Conservation (phyloP, 2,888 invertebrate species). For the Heliconius sara region DNA sequence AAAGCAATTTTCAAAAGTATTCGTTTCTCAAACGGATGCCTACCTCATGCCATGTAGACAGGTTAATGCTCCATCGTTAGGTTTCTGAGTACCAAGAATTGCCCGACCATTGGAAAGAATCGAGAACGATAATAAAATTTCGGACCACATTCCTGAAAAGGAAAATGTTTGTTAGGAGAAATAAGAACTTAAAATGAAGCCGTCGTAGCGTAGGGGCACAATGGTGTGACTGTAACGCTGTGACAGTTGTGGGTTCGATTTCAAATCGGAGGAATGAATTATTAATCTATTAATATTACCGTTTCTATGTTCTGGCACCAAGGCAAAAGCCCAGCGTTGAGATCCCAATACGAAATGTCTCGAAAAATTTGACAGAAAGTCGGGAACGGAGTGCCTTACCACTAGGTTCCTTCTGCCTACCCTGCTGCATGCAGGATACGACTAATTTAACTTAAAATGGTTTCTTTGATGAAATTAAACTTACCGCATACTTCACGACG, state of each 20-base stretch:
- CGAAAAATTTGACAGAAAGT: too few species aligned
- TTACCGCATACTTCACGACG: conserved; percentile 63
- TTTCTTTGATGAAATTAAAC: conserved; percentile 3
- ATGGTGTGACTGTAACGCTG: too few species aligned
- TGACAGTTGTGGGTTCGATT: too few species aligned
- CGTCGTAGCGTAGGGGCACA: too few species aligned
- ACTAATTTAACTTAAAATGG: background rate
- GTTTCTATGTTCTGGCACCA: too few species aligned
- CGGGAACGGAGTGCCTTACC: too few species aligned
- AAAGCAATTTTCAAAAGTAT: conserved; percentile 8
- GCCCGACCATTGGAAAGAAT: conserved; percentile 89
- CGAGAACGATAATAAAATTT: conserved; percentile 89
- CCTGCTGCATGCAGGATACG: too few species aligned
- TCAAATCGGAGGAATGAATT: too few species aligned
- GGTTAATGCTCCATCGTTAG: conserved; percentile 87
- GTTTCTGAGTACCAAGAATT: conserved; percentile 88
- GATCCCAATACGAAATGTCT: too few species aligned
- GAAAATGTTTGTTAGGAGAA: background rate
- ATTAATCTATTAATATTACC: too few species aligned
- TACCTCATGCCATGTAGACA: conserved; percentile 90
- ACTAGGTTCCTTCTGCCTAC: too few species aligned
- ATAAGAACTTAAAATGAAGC: background rate
- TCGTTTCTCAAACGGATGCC: conserved; percentile 26
- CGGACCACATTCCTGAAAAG: conserved; percentile 81
- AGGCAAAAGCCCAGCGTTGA: too few species aligned